Conservation (phyloP, 1,140 invertebrate genomes). For the Dendroctonus valens region DNA sequence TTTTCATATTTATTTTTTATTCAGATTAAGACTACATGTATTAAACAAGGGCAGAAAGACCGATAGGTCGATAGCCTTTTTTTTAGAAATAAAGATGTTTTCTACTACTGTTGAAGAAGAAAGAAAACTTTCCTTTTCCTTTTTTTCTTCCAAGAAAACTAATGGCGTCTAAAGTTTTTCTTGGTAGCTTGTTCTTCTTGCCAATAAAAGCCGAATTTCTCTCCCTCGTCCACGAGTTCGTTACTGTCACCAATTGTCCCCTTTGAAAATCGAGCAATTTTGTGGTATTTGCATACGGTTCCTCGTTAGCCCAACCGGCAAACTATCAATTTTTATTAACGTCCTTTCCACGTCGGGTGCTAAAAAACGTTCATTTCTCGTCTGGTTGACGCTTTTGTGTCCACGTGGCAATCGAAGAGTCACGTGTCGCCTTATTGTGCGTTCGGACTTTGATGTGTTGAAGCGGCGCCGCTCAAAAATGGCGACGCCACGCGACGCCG, state of each 20-base stretch:
- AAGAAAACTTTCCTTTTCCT: too few species aligned
- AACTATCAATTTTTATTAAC: slow-evolving; percentile 34
- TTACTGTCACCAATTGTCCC: not conserved
- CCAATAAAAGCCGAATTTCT: too few species aligned
- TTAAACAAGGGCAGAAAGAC: too few species aligned
- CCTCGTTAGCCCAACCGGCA: slow-evolving; percentile 14
- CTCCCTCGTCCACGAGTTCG: too few species aligned
- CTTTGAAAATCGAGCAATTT: slow-evolving; percentile 9
- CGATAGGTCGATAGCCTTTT: too few species aligned
- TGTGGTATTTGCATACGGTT: slow-evolving; percentile 21
- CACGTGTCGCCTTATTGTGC: slow-evolving; percentile 42
- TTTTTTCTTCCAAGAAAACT: too few species aligned
- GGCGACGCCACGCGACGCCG: slow-evolving; percentile 19
- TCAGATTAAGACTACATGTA: too few species aligned
- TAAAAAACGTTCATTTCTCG: slow-evolving; percentile 44
- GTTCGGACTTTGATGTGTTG: slow-evolving; percentile 42
- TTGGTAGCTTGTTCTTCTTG: too few species aligned
- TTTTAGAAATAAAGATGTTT: too few species aligned
- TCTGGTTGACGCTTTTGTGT: slow-evolving; percentile 44
- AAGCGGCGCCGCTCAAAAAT: slow-evolving; percentile 40
- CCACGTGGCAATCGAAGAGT: slow-evolving; percentile 43
- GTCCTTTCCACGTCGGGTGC: slow-evolving; percentile 37
- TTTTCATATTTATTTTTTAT: too few species aligned
- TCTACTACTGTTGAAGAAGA: too few species aligned
- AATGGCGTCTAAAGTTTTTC: too few species aligned